Percentiles rank a stretch among this genome's conserved stretches.
Conservation (phyloP, 2,888 invertebrate species). For the Phaedon cochleariae region DNA sequence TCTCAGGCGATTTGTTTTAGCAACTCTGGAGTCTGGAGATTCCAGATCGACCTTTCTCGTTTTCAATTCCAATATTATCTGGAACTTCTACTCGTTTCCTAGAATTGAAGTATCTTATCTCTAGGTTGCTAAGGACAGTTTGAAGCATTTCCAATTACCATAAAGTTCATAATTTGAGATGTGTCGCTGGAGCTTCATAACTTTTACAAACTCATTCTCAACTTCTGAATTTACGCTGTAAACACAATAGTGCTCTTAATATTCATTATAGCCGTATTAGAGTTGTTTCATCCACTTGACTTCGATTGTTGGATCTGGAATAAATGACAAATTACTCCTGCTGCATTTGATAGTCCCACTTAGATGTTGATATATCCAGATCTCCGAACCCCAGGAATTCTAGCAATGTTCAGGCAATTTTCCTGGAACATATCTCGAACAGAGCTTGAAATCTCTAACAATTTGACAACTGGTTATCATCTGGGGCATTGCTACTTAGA, state of each 20-base stretch:
- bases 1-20: neutral
- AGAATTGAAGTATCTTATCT: neutral
- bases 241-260: neutral
- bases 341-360: no score
- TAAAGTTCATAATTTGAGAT: neutral
- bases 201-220: neutral
- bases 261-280: neutral
- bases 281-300: no score
- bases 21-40: neutral
- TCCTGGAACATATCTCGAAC: no score
- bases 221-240: neutral
- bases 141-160: neutral
- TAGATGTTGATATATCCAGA: no score
- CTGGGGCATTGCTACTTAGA: no score
- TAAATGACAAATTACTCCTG: no score
- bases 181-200: neutral
- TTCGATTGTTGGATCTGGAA: no score
- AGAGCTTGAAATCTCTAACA: no score
- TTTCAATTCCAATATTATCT: neutral
- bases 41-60: no score
- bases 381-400: no score
- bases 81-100: neutral
- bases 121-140: neutral
- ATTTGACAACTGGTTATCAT: no score
- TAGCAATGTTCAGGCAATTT: no score